Evolutionary conservation across 2,797 vertebrate genomes (phyloP), one percentile per base, ranked within the genome.

Genomic region (Poeciliopsis paucimaculata): DNA sequence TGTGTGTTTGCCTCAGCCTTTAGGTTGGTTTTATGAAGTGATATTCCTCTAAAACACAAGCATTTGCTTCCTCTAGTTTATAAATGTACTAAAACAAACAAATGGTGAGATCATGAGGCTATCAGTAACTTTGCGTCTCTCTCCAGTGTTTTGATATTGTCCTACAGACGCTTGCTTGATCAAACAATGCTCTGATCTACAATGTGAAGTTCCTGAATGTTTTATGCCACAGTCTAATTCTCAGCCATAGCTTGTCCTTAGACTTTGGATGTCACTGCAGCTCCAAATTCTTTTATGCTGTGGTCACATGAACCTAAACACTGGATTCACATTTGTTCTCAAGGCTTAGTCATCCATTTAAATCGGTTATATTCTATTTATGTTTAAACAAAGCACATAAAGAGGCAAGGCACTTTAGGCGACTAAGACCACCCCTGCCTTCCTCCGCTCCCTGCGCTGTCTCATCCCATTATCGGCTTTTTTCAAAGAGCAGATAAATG

Each of bases 401-500:
- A 93, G 82, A 88, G 72, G 88, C 73, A 43, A 83, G 81, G 79
- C 88, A 90, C 89, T 92, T 89, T 87, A 80, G 75, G 87, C 76
- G 72, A 73, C 80, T 78, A 85, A 87, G 90, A 82, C 87, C 84
- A 85, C 88, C 87, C 86, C 72, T 43, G 31, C 71, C 82, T 84
- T 79, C 43, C 78, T 60, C 83, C 47, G 0, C 72, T 90, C 84
- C 77, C 87, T 1, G 78, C 5, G 34, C 90, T 92, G 90, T 89
- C 91, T 93, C 90, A 90, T 93, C 87, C 90, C 88, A 93, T 95
- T 95, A 96, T 94, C 73, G 82, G 82, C 89, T 93, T 91, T 92
- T 93, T 91, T 91, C 89, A 91, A 88, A 93, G 85, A 91, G 86
- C 87, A 94, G 93, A 94, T 95, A 94, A 95, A 95, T 92, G 90